A percentile compares a stretch with the other conserved stretches of the same genome.
phyloP scores from a whole-genome alignment of 2,888 invertebrate genomes.

The Troglohyphantes excavatus region DNA sequence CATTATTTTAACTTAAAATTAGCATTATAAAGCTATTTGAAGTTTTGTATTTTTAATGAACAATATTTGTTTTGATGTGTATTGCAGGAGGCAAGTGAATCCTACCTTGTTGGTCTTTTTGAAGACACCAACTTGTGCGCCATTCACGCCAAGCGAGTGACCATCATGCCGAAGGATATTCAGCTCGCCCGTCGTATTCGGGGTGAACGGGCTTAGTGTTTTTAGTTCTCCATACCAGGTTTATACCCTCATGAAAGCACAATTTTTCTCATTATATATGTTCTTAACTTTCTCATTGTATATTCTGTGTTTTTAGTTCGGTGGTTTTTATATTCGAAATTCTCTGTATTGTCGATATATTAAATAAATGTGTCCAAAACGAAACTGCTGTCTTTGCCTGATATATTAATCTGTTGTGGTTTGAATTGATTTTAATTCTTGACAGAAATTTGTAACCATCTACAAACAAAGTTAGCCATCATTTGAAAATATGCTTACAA shows the following conservation, averaged over 20 bases:
- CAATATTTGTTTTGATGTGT: not conserved
- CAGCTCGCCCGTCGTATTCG: slow-evolving; percentile 73
- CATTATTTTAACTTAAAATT: too few relatives aligned
- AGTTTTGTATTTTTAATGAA: not conserved
- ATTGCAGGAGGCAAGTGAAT: slow-evolving; percentile 70
- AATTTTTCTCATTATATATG: slow-evolving; percentile 29
- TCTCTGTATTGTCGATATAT: slow-evolving; percentile 26
- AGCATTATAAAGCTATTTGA: too few relatives aligned
- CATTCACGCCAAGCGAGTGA: slow-evolving; percentile 72
- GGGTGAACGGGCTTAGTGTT: slow-evolving; percentile 68
- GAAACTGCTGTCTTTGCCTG: not conserved
- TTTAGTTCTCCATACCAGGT: slow-evolving; percentile 38
- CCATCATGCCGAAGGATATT: slow-evolving; percentile 75
- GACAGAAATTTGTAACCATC: too few relatives aligned
- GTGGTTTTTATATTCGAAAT: slow-evolving; percentile 42
- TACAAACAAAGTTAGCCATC: too few relatives aligned
- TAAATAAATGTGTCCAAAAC: slow-evolving; percentile 43
- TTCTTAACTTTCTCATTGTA: slow-evolving; percentile 54
- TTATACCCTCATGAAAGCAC: slow-evolving; percentile 56
- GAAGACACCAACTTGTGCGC: slow-evolving; percentile 76
- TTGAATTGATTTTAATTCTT: too few relatives aligned
- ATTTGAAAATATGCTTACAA: too few relatives aligned
- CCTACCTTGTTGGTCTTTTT: slow-evolving; percentile 71
- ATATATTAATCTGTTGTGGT: too few relatives aligned
- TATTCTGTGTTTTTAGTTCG: slow-evolving; percentile 51